Evolutionary conservation across 2,888 invertebrate species (phyloP), one percentile per base, ranked within the genome.

Genomic region (Drosophila meridionalis): DNA sequence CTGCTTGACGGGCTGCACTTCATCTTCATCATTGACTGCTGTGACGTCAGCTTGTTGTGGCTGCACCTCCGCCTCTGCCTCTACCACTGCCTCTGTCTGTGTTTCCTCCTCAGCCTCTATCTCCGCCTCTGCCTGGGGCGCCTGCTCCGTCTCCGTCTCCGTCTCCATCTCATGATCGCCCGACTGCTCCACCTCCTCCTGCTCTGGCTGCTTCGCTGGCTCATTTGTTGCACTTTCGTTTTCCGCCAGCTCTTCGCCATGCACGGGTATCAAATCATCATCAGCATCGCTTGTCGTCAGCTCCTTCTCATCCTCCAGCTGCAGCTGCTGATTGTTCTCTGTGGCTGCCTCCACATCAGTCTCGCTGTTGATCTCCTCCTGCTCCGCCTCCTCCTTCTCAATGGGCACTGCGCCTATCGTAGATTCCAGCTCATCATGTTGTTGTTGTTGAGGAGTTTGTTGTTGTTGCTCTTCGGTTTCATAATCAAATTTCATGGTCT

Each of bases 401-500:
- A 69, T 72, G 26, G 66, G 64, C 78, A 67, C 78, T 6, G 55
- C n/a, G 8, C 30, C 52, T 36, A 36, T 50, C 59, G 48, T 58
- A 11, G 64, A n/a, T n/a, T 73, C 73, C 50, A 70, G 50, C 78
- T 75, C 82, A 26, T 80, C 82, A 32, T 82, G 74, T 28, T 75
- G 68, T 42, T 34, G 57, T 12, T 62, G 69, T 36, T 36, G 48
- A 26, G 45, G 45, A 53, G 69, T 32, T 40, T 69, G 64, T 14
- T 69, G 59, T 26, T 79, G 76, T 14, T 66, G 74, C 34, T 77
- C 77, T 52, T 86, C 87, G 47, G 75, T 73, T 80, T 91, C 92
- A 67, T 92, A 92, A 89, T 92, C 91, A 62, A 92, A 91, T 87
- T 91, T 92, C 90, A 92, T 91, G 73, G 90, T 89, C 68, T 92